Evolutionary conservation across 2,113 vertebrate species (phyloP), one percentile per base, ranked within the genome.

Genomic region (Corythoichthys intestinalis): DNA sequence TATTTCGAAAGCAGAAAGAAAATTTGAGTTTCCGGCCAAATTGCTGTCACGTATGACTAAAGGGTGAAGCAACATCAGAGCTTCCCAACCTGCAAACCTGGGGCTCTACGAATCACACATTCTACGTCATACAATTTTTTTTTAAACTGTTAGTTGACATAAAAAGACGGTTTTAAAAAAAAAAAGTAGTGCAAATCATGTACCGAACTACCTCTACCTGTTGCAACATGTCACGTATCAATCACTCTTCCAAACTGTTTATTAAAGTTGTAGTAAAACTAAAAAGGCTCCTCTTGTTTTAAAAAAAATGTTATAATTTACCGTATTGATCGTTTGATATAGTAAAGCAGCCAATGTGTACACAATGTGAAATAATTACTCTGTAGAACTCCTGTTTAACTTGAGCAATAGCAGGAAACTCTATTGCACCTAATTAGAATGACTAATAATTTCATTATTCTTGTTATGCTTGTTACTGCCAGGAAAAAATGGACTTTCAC

Each of bases 1-100:
- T 5, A 35, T 17, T 34, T 34, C 13, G 2, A 46, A 6, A 7
- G 37, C 61, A 37, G 48, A 35, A 52, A 2, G 17, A 35, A 39
- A 56, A 58, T 0, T 10, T 13, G 3, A 70, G 11, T 37, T 77
- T 48, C 52, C 50, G 34, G n/a, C 13, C 15, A 6, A 47, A 14
- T 10, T 6, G 9, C 47, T 1, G 69, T 69, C 72, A 64, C 39
- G 44, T 3, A 38, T 83, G 81, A 85, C 50, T 81, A 76, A 75
- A 39, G n/a, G 12, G 14, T 83, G 74, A 85, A 6, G 77, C 49
- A 82, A 88, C 46, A 44, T 50, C 3, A 57, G 48, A 80, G 58
- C 13, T 69, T 61, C 66, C 71, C 60, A 1, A 47, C 20, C 8
- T 10, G 15, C 48, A 54, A 11, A 44, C 47, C 50, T 0, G 11